Conservation (phyloP, 2,113 vertebrate genomes). For the Hippocampus abdominalis region DNA sequence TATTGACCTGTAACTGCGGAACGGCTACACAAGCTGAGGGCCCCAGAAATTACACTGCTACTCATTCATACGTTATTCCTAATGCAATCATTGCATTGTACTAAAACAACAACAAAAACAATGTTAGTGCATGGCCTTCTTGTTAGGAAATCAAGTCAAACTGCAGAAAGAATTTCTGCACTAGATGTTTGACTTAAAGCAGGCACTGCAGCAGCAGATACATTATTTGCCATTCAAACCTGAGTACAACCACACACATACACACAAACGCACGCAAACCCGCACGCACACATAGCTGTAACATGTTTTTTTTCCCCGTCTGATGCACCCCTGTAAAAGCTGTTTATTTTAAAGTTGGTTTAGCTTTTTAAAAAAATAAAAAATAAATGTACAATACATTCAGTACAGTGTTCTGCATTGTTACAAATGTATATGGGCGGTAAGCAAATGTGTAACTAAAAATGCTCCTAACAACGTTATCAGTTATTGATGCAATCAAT, state of each 20-base stretch:
- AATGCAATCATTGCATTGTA: neutral
- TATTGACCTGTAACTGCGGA: constrained; percentile 62
- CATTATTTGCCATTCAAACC: no score
- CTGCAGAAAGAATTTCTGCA: neutral
- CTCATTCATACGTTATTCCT: neutral
- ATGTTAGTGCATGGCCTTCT: neutral
- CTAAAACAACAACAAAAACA: neutral
- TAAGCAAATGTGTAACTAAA: no score
- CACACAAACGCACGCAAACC: no score
- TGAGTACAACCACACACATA: no score
- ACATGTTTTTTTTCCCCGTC: no score
- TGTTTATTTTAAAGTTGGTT: no score
- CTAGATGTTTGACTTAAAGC: neutral
- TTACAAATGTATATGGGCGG: neutral
- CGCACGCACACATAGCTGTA: no score
- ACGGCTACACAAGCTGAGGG: constrained; percentile 19
- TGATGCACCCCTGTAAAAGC: no score
- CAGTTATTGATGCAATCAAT: neutral
- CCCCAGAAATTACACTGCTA: neutral
- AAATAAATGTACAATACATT: no score
- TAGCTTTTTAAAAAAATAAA: no score
- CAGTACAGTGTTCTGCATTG: neutral
- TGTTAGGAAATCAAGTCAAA: neutral
- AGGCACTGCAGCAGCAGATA: neutral
- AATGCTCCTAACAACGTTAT: no score